These are phyloP conservation scores for Caenorhabditis uteleia DNA, from an alignment of 2,888 invertebrate genomes.

Conservation along the genomic window DNA sequence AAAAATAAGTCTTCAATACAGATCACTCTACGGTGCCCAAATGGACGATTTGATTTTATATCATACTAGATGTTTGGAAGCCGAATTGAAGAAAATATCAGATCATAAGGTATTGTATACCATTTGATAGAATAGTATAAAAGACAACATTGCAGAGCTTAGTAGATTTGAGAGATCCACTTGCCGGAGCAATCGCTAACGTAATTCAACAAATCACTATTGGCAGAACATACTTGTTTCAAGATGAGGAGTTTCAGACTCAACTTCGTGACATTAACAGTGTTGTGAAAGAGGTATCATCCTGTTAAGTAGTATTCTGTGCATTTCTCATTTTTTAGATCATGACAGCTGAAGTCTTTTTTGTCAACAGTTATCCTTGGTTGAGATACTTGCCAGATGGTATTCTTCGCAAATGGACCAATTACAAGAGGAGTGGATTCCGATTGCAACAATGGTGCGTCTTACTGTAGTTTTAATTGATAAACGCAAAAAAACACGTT, in stretches of 20 bases:
- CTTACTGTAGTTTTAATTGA: constrained; percentile 25
- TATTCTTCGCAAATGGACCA: constrained; percentile 39
- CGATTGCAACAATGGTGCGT: constrained; percentile 60
- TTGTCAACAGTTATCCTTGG: constrained; percentile 59
- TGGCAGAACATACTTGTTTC: constrained; percentile 57
- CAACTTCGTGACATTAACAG: constrained; percentile 23
- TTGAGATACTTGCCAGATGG: constrained; percentile 48
- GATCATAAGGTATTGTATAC: constrained; percentile 11
- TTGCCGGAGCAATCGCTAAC: constrained; percentile 64
- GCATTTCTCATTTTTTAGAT: constrained; percentile 24
- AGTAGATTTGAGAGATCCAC: constrained; percentile 50
- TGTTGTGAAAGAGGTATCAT: constrained; percentile 45
- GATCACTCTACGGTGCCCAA: constrained; percentile 26
- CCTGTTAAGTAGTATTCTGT: background rate
- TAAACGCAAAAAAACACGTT: background rate
- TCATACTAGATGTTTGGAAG: constrained; percentile 29
- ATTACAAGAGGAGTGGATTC: constrained; percentile 60
- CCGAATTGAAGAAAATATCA: constrained; percentile 20
- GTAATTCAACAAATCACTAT: constrained; percentile 68
- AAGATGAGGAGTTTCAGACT: constrained; percentile 57
- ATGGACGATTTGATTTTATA: constrained; percentile 39
- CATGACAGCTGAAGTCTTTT: constrained; percentile 47
- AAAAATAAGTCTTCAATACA: constrained; percentile 15
- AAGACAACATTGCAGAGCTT: constrained; percentile 26
- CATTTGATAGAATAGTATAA: too few species aligned